Conservation (phyloP, 2,797 vertebrate species). For the Florisuga fusca region DNA sequence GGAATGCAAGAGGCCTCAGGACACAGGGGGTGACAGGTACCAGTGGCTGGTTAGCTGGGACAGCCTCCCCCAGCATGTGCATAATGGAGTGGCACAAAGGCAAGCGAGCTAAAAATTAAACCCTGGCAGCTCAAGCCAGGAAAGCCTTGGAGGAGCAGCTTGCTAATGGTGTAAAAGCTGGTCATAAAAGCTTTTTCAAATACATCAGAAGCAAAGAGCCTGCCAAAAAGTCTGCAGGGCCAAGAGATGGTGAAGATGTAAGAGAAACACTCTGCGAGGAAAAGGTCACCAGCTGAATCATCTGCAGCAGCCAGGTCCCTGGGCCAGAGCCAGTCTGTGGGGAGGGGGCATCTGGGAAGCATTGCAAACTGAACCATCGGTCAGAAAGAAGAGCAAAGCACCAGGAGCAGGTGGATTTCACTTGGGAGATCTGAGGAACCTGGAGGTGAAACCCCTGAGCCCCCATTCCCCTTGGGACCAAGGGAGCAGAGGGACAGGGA, state of each 20-base stretch:
- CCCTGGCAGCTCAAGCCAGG: constrained; percentile 50
- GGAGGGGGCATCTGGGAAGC: constrained; percentile 2
- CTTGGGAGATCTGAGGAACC: background rate
- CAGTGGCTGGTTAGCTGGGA: background rate
- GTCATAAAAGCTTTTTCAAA: constrained; percentile 70
- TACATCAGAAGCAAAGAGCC: constrained; percentile 65
- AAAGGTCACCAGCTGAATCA: constrained; percentile 65
- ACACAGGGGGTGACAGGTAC: background rate
- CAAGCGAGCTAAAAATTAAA: constrained; percentile 63
- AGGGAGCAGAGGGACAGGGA: background rate
- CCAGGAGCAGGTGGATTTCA: background rate
- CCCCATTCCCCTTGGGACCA: fast-evolving
- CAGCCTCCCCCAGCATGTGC: background rate
- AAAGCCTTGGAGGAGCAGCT: constrained; percentile 63
- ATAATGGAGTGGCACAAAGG: background rate
- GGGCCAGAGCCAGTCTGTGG: background rate
- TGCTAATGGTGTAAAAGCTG: constrained; percentile 70
- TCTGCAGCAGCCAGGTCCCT: background rate
- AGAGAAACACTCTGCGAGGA: constrained; percentile 41
- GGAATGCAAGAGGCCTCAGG: background rate
- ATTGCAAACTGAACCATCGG: constrained; percentile 12
- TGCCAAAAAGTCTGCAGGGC: constrained; percentile 63
- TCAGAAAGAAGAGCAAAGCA: background rate
- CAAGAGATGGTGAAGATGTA: constrained; percentile 57
- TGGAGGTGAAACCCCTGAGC: fast-evolving